Evolutionary conservation across 2,888 invertebrate genomes (phyloP), one percentile per base, ranked within the genome.

Genomic region (Agrypnus murinus): DNA sequence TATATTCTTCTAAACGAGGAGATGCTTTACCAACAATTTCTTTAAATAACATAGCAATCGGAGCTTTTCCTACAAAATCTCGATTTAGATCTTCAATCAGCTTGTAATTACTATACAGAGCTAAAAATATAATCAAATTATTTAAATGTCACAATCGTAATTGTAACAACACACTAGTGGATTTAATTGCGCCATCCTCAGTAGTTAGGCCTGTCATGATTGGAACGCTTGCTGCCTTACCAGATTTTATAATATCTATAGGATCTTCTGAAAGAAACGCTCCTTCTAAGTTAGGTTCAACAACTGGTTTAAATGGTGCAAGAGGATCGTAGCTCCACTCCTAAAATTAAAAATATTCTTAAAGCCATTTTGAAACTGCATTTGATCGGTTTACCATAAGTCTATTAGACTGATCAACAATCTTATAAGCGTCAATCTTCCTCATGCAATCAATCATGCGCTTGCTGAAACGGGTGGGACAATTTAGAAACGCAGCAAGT

Each of bases 281-380:
- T 1, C 89, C 91, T 0, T 89, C 87, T 7, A 90, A 88, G 48
- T 89, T 85, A 0, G 91, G 91, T 80, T 95, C 95, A 0, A 92
- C 87, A 0, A 92, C 92, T 0, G 95, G 94, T 77, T 92, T 92
- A 80, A 94, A 94, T 0, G 93, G 91, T 71, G 94, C 92, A 91
- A 93, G 91, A 0, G 94, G 92, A 83, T 60, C 45, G 6, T 93
- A 92, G 74, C 32, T 31, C 55, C 55, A 55, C n/a, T 53, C 25
- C 53, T 60, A 6, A 73, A 31, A 79, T n/a, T 46, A 83, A 25
- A 8, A 12, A 31, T 43, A 31, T 45, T 3, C 2, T 2, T 25
- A 25, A 25, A 25, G n/a, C 5, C 3, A 25, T 25, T 25, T 25
- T 3, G 5, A 25, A 2, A 25, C 25, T 25, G 5, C 5, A 3